Evolutionary conservation across 2,797 vertebrate genomes (phyloP), one percentile per base, ranked within the genome.

Genomic region (Champsocephalus esox): DNA sequence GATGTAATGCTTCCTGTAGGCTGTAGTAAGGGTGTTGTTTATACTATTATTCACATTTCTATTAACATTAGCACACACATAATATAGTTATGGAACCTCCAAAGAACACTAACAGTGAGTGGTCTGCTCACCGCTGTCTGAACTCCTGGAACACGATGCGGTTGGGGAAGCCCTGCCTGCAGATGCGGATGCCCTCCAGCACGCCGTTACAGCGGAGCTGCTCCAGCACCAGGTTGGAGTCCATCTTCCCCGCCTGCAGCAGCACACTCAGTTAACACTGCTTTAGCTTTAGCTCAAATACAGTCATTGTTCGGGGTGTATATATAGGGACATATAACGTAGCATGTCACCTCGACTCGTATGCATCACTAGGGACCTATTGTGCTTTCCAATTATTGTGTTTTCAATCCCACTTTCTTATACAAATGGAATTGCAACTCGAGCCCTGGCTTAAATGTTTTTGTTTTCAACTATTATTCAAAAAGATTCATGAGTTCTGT

Each of bases 61-160:
- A 3, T 9, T 24, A 16, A 24, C 19, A 32, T 46, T 12, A 12
- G 9, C 17, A 14, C 32, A 32, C 49, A 48, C 1, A 38, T 7
- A 9, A 38, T 38, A 38, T 38, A 38, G 8, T 38, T 9, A 38
- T 28, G 28, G 28, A 38, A 38, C 34, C 34, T 65, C 38, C 44
- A 19, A 63, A 34, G 48, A 34, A n/a, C n/a, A 61, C 16, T 0
- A 12, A 41, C 12, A 16, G 32, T 32, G 2, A 12, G 21, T 21
- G 34, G 32, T 11, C 17, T 34, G 28, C 92, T 87, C 89, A 98
- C 97, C 98, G 93, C 83, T 99, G 97, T 46, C 97, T 95, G 93
- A 99, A 99, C 92, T 99, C 97, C 91, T 99, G 98, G 95, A 99
- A 99, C 60, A 99, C 95, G 3, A 99, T 98, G 69, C 98, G 95